These are phyloP conservation scores for Trididemnum miniatum DNA, from an alignment of 23 tunicate genomes.

Conservation along the genomic window DNA sequence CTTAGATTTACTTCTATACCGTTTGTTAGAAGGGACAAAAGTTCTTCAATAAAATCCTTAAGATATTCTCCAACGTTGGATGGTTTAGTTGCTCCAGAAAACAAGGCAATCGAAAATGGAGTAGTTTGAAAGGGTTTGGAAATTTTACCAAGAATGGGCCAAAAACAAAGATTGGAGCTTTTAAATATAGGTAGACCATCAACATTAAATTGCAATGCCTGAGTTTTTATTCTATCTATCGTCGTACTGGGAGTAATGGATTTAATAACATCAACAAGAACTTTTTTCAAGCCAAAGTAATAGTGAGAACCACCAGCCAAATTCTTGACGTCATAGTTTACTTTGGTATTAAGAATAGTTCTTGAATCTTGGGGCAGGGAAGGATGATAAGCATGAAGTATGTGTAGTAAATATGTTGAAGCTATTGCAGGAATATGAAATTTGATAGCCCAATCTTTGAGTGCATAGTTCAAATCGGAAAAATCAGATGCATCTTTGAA, in stretches of 20 bases:
- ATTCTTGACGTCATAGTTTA: not conserved
- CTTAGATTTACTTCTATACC: not conserved
- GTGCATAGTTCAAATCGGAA: too few relatives aligned
- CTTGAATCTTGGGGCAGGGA: not conserved
- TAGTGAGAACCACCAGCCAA: slow-evolving; percentile 3
- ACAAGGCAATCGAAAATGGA: slow-evolving; percentile 5
- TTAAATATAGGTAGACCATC: slow-evolving; percentile 32
- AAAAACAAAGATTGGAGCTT: not conserved
- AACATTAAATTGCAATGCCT: not conserved
- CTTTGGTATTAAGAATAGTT: not conserved
- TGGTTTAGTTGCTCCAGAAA: not conserved
- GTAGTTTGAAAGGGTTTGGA: not conserved
- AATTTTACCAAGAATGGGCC: slow-evolving; percentile 5
- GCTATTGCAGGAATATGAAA: not conserved
- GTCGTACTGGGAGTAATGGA: too few relatives aligned
- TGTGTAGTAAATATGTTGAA: not conserved
- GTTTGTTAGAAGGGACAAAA: not conserved
- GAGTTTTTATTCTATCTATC: not conserved
- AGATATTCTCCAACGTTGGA: not conserved
- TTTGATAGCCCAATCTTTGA: not conserved
- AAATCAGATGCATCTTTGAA: too few relatives aligned
- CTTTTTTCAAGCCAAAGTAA: not conserved
- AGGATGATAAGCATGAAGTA: not conserved
- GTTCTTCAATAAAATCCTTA: not conserved
- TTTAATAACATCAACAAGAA: not conserved